phyloP scores from a whole-genome alignment of 2,888 invertebrate species.

The Argyra leucocephala region DNA sequence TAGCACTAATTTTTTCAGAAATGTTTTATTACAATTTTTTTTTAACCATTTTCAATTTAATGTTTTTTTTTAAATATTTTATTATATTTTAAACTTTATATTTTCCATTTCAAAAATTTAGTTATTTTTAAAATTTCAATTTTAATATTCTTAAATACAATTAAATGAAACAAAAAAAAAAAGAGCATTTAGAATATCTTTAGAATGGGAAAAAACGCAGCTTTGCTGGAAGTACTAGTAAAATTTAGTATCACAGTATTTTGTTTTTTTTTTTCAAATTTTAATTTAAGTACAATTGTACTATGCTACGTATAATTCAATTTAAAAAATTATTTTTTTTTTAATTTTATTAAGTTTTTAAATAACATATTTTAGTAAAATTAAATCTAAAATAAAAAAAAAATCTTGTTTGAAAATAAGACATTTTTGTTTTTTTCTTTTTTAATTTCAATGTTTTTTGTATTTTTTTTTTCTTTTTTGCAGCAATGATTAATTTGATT shows the following conservation, averaged over 20 bases:
- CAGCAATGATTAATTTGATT: neutral
- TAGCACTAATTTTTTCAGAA: no score
- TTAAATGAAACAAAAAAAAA: neutral
- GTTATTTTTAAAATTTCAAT: neutral
- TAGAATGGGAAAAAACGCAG: conserved; percentile 45
- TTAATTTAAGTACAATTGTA: no score
- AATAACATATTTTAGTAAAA: no score
- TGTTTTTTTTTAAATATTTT: conserved; percentile 2
- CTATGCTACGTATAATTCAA: neutral
- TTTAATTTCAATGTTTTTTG: no score
- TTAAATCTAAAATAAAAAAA: no score
- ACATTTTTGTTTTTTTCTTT: no score
- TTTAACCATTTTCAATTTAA: neutral
- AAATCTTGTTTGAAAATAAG: no score
- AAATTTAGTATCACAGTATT: conserved; percentile 46
- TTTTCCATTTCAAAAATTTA: no score
- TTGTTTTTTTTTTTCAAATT: conserved; percentile 29
- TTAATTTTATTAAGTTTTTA: neutral
- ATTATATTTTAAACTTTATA: no score
- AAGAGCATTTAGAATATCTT: conserved; percentile 37
- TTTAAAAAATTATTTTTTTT: neutral
- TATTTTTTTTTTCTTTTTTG: no score
- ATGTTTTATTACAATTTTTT: no score
- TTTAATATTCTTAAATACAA: neutral
- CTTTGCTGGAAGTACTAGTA: conserved; percentile 46